Base-by-base conservation (phyloP, 2,113 vertebrate species). In the Rhipidura dahli region DNA sequence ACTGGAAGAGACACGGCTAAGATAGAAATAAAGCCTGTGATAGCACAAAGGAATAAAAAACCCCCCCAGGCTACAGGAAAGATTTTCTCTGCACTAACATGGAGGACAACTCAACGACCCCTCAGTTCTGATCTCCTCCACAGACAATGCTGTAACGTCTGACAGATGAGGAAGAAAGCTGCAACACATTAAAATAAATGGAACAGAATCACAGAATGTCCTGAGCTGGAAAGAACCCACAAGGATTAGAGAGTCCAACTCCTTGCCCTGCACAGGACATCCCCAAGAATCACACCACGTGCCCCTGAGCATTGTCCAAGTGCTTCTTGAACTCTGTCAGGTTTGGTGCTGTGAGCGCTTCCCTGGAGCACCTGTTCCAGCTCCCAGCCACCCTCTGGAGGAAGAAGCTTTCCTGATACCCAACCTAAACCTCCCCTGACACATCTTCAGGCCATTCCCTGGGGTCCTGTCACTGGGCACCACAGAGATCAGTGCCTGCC, bases 11-110 rank as follows among this genome's bases (percentile, higher is more conserved):
- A 80, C 35, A 70, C 9, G 16, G 31, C 47, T 81, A 73, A 59
- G 51, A 56, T 4, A 80, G 66, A 95, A 94, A 80, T 72, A 87
- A 94, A 85, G 27, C 11, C n/a, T 83, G 50, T 70, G 53, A 66
- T 13, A 82, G 63, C 39, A 86, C 39, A 93, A 80, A 91, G 35
- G 37, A 91, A 94, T 40, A 54, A 51, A 50, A 80, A 57, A 85
- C 64, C 31, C 13, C 13, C 15, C 18, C 7, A 77, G 63, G 42
- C 59, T 57, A 80, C 15, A 51, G 44, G 27, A 68, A 92, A 83
- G 40, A 9, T 9, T 81, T 31, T 59, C 15, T 64, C 57, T 84
- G 51, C 14, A 56, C 45, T 27, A 11, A 78, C 44, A 49, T 10
- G 40, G 72, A 69, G 50, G 16, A 87, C 27, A 63, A 65, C 27